phyloP scores from a whole-genome alignment of 2,113 vertebrate species.

The Illadopsis cleaveri region DNA sequence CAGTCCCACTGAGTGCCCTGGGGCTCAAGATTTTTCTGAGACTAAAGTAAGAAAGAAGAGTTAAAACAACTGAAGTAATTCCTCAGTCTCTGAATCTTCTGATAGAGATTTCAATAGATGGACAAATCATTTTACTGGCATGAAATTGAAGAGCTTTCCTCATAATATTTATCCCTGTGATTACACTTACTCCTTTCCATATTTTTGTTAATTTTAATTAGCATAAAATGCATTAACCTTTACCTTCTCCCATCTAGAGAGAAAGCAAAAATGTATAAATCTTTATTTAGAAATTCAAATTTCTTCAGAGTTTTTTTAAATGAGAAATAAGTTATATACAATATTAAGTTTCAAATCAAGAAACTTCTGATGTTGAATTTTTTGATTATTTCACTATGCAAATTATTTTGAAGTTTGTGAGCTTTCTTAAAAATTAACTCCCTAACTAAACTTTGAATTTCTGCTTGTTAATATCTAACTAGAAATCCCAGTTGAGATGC shows the following conservation, averaged over 20 bases:
- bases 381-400: background rate
- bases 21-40: background rate
- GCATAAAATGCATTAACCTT: background rate
- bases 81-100: background rate
- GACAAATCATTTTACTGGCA: background rate
- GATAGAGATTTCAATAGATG: background rate
- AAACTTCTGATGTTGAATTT: background rate
- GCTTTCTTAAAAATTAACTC: background rate
- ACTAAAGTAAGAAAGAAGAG: background rate
- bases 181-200: background rate
- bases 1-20: background rate
- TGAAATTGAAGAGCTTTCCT: background rate
- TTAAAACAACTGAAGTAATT: background rate
- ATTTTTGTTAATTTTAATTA: background rate
- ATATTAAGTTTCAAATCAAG: background rate
- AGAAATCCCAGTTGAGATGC: background rate
- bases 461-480: background rate
- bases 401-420: background rate
- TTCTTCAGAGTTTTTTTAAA: background rate
- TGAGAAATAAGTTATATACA: background rate
- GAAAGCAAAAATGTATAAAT: background rate
- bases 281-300: background rate
- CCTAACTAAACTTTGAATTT: background rate
- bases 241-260: background rate
- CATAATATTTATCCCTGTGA: background rate